Conservation (phyloP, 2,888 invertebrate genomes). For the Saturnia pavonia region DNA sequence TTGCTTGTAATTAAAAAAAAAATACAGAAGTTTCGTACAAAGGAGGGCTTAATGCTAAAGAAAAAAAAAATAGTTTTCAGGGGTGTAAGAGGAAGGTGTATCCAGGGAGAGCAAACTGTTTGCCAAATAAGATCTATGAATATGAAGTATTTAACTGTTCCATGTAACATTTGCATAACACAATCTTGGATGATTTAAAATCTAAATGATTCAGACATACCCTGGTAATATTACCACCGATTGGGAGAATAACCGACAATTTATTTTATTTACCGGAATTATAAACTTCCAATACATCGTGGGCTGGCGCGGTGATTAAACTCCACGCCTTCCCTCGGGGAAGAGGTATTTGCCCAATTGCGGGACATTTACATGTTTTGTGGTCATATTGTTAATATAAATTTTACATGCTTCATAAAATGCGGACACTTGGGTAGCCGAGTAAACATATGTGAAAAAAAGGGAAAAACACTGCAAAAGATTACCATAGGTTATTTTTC, state of each 20-base stretch:
- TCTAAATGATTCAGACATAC: neutral
- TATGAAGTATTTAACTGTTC: no score
- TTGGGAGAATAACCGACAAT: neutral
- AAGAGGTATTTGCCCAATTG: neutral
- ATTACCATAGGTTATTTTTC: neutral
- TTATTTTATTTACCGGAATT: neutral
- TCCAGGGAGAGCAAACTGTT: no score
- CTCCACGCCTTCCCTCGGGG: neutral
- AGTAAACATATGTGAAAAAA: no score
- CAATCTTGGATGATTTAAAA: neutral
- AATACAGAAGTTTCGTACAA: no score
- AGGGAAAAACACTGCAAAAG: no score
- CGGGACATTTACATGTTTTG: neutral
- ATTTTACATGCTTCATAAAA: neutral
- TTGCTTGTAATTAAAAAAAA: no score
- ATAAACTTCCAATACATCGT: neutral
- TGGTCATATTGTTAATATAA: neutral
- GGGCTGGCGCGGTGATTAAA: neutral
- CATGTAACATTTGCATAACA: no score
- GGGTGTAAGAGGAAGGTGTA: no score
- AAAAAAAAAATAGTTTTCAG: no score
- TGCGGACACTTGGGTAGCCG: neutral
- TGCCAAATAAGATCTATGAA: no score
- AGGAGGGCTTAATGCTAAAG: no score
- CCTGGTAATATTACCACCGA: neutral